A percentile compares a stretch with the other conserved stretches of the same genome.
These are phyloP conservation scores for Drosophila bipectinata DNA, from an alignment of 1,140 invertebrate genomes.

Conservation along the genomic window DNA sequence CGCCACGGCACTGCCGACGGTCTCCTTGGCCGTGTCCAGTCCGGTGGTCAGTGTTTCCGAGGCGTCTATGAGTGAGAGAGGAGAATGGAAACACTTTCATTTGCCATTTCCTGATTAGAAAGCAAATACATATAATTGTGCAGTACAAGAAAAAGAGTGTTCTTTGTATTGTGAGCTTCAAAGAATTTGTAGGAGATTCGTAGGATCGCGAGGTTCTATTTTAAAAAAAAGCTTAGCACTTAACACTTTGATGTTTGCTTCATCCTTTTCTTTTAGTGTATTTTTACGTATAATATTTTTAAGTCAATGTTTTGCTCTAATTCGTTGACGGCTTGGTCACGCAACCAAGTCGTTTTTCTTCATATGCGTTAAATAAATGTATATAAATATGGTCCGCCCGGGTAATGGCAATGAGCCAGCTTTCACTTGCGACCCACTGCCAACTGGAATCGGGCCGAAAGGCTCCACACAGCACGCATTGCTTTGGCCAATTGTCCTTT, in stretches of 20 bases:
- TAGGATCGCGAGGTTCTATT: no score
- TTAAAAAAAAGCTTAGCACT: no score
- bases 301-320: conserved; percentile 63
- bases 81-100: conserved; percentile 30
- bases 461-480: conserved; percentile 41
- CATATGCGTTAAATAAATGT: conserved; percentile 71
- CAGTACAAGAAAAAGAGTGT: neutral
- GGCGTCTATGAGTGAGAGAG: conserved; percentile 48
- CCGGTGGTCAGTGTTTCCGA: conserved; percentile 53
- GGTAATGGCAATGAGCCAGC: conserved; percentile 25
- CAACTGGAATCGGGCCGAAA: conserved; percentile 37
- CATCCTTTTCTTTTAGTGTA: conserved; percentile 14
- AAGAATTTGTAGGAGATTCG: no score
- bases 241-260: neutral
- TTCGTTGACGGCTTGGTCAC: conserved; percentile 62
- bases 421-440: conserved; percentile 42
- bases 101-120: conserved; percentile 15
- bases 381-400: conserved; percentile 28
- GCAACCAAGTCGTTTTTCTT: conserved; percentile 74
- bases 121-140: neutral
- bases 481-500: conserved; percentile 58
- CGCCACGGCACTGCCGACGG: conserved; percentile 68
- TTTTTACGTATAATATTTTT: conserved; percentile 32
- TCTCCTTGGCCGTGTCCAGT: conserved; percentile 74
- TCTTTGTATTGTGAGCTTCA: neutral